phyloP scores from a whole-genome alignment of 1,140 invertebrate genomes.

The Euwallacea similis region DNA sequence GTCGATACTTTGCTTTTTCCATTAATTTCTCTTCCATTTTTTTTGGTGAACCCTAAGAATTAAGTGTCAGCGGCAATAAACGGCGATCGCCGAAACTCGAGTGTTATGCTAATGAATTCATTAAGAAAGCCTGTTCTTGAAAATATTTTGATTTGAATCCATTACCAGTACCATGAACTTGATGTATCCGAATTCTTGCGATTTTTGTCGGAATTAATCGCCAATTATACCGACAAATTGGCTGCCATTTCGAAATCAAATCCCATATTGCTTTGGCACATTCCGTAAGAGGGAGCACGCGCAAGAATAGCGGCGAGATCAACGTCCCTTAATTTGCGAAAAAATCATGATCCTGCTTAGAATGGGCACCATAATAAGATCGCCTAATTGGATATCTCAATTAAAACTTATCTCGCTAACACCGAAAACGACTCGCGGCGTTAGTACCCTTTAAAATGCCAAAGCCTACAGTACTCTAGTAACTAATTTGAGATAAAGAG shows the following conservation, averaged over 20 bases:
- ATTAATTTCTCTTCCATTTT: slow-evolving; percentile 1
- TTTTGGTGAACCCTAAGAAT: background rate
- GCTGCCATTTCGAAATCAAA: background rate
- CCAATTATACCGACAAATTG: background rate
- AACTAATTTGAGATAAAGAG: slow-evolving; percentile 14
- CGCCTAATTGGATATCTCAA: slow-evolving; percentile 5
- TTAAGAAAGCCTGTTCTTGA: too few relatives aligned
- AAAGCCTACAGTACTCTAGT: slow-evolving; percentile 4
- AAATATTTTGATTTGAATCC: too few relatives aligned
- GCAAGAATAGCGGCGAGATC: too few relatives aligned
- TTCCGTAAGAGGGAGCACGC: too few relatives aligned
- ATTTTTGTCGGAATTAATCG: background rate
- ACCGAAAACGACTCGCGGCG: background rate
- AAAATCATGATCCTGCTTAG: too few relatives aligned
- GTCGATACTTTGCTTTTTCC: background rate
- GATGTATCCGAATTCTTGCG: background rate
- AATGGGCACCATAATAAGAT: background rate
- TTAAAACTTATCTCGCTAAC: background rate
- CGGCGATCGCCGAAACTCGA: too few relatives aligned
- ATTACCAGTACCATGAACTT: too few relatives aligned
- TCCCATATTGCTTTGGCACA: too few relatives aligned
- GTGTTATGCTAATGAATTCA: too few relatives aligned
- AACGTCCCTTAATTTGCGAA: too few relatives aligned
- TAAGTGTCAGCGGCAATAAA: too few relatives aligned
- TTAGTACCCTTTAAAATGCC: slow-evolving; percentile 6